Conservation (phyloP, 2,888 invertebrate species). For the Psylliodes chrysocephalus region DNA sequence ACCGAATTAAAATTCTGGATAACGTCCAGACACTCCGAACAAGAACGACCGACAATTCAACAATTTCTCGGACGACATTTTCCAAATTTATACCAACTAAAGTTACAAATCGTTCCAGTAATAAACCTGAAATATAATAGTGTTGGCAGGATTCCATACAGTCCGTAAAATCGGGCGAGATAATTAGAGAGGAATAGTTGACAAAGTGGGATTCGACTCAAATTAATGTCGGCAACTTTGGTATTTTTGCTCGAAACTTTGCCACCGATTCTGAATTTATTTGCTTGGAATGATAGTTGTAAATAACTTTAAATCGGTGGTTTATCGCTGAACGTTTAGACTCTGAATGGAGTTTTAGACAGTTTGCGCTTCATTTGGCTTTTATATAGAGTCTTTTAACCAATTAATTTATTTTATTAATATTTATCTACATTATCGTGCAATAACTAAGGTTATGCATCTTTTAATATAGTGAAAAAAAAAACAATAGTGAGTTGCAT, state of each 20-base stretch:
- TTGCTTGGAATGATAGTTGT: neutral
- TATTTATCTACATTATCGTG: too few relatives aligned
- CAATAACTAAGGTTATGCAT: too few relatives aligned
- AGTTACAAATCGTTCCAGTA: constrained; percentile 21
- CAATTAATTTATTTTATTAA: too few relatives aligned
- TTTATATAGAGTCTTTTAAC: too few relatives aligned
- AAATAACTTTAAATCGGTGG: neutral
- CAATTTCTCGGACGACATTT: neutral
- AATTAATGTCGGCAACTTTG: constrained; percentile 18
- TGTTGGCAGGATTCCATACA: constrained; percentile 28
- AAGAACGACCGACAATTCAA: neutral
- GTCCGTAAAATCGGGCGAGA: constrained; percentile 30
- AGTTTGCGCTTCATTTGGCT: too few relatives aligned
- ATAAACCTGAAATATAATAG: constrained; percentile 30
- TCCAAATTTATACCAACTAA: constrained; percentile 9
- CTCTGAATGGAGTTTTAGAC: too few relatives aligned
- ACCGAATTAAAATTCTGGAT: constrained; percentile 5
- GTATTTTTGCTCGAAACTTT: neutral
- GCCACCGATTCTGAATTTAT: too few relatives aligned
- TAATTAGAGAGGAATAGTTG: constrained; percentile 23
- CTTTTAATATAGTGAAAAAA: too few relatives aligned
- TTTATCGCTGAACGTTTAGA: too few relatives aligned
- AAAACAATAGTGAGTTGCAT: too few relatives aligned
- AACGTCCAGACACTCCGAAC: neutral
- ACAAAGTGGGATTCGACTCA: constrained; percentile 14